Base-by-base conservation (phyloP, 1,140 invertebrate genomes). In the Trachymyrmex cornetzi region DNA sequence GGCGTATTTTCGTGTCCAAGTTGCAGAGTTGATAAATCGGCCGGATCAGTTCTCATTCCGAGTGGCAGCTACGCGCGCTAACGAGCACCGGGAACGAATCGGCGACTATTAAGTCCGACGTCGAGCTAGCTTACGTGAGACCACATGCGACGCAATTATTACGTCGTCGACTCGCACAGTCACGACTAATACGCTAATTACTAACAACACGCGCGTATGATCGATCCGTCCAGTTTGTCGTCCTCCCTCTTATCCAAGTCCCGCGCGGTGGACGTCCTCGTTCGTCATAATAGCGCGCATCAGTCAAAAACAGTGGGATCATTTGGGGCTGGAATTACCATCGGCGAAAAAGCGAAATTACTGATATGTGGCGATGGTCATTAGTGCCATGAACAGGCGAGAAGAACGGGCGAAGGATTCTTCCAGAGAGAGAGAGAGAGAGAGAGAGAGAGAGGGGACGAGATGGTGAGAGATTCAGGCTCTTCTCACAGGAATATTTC, bases 331-430 rank as follows among this genome's bases (percentile, higher is more conserved):
- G 14, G 66, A 64, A 64, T 77, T 22, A 77, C 57, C 57, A 50
- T 77, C 81, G 81, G 44, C 61, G 69, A 85, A 85, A 85, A 64
- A 85, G 72, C 59, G n/a, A 85, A 85, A 85, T 85, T 85, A 66
- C 72, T 53, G 82, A 85, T 85, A 85, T 9, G 55, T 38, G 27
- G 27, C 69, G 44, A n/a, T 24, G 27, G 27, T 71, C 77, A 81
- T 86, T 86, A 86, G 55, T 66, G 22, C 38, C 61, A 16, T 0
- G 2, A 27, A 59, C 44, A 44, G 27, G 22, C 14, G 12, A 24
- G 30, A 30, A 27, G 4, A 22, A 27, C 38, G 69, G 50, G 9
- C 6, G n/a, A 69, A 53, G 38, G 71, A 30, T 44, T 67, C 34
- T 67, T n/a, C n/a, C 0, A 22, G 1, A 22, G 19, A 14, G 24